Conservation (phyloP, 2,888 invertebrate species). For the Anaspis maculata region DNA sequence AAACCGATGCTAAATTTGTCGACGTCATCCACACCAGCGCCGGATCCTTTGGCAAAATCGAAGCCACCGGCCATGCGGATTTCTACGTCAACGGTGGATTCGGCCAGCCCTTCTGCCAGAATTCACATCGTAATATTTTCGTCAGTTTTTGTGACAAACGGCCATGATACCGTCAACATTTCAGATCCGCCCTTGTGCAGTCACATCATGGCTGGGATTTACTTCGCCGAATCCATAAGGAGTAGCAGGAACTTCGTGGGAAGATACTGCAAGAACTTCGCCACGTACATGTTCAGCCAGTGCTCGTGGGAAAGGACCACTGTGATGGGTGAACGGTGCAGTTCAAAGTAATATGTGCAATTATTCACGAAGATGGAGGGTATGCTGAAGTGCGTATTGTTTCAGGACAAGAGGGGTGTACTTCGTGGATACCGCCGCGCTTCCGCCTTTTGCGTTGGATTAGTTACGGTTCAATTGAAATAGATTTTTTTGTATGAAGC, state of each 20-base stretch:
- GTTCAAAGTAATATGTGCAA: conserved; percentile 29
- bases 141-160: conserved; percentile 4
- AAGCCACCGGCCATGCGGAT: conserved; percentile 52
- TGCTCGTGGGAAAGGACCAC: conserved; percentile 35
- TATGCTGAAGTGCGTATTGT: conserved; percentile 9
- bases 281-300: conserved; percentile 46
- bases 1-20: conserved; percentile 73
- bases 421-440: neutral
- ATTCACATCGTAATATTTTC: conserved; percentile 23
- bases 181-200: conserved; percentile 50
- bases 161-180: conserved; percentile 15
- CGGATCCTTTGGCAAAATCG: conserved; percentile 50
- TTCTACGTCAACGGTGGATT: conserved; percentile 57
- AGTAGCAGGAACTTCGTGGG: conserved; percentile 51
- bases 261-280: conserved; percentile 49
- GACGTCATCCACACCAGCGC: conserved; percentile 87
- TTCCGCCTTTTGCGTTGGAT: neutral
- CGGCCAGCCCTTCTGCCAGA: conserved; percentile 30
- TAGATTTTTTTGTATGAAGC: neutral
- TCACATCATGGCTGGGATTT: conserved; percentile 53
- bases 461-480: neutral
- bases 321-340: conserved; percentile 35
- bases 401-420: neutral
- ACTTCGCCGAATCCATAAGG: conserved; percentile 56
- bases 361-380: too few species aligned